Base-by-base conservation (phyloP, 2,888 invertebrate genomes). In the Drosophila lutescens region DNA sequence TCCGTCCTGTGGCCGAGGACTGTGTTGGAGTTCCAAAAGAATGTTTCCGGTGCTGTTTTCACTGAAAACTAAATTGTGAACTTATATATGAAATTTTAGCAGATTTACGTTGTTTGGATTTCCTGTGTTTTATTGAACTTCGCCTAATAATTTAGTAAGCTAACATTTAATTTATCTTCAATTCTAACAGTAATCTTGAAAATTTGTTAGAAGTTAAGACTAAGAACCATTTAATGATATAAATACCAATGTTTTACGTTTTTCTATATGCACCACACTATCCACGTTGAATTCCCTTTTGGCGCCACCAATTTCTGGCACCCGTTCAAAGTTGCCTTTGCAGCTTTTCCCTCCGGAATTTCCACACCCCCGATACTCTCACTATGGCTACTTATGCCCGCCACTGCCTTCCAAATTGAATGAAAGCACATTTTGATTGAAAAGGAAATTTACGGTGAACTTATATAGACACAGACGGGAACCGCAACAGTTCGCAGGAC, bases 351-450 rank as follows among this genome's bases (percentile, higher is more conserved):
- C 59, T 10, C 53, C n/a, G 17, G 15, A 12, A 13, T 10, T 53
- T 49, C n/a, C 34, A 56, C 63, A 44, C 56, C 69, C 57, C 41
- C 77, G 58, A 5, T 55, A 55, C 60, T 12, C 49, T 23, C 32
- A 23, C 44, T 58, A 38, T 49, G 66, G 66, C 59, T 68, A 57
- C 81, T 80, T 84, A 81, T 47, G 51, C 59, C 56, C 58, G 54
- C 44, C 65, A 36, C 60, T 49, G 53, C 67, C 60, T 67, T 62
- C 67, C 53, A 85, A 87, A 86, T 86, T 87, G 82, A 86, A 87
- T 87, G 73, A 87, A 87, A 83, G 87, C 80, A 79, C 82, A 80
- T 79, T 86, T 86, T 87, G 86, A 86, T 87, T 86, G 82, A 86
- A 77, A 85, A 82, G 76, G 80, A 86, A 87, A 80, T 85, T 82